Conservation (phyloP, 2,888 invertebrate species). For the Acanthococcus lagerstroemiae region DNA sequence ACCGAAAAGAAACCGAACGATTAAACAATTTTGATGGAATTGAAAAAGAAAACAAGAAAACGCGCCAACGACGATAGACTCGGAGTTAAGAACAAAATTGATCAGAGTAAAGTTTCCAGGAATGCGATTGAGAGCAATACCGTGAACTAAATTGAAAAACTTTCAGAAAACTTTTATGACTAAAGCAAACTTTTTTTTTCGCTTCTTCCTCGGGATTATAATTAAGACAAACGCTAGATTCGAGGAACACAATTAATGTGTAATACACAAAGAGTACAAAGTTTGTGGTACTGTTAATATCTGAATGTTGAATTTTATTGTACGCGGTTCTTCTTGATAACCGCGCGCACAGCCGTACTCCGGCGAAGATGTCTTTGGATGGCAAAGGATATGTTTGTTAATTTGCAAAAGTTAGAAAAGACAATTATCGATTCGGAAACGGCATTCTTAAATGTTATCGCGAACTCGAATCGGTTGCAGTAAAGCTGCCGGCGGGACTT, state of each 20-base stretch:
- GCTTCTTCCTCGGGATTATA: not conserved
- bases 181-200: conserved; percentile 20
- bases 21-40: conserved; percentile 28
- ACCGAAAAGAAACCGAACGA: conserved; percentile 14
- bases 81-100: conserved; percentile 20
- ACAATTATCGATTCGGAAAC: no score
- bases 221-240: conserved; percentile 18
- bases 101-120: conserved; percentile 21
- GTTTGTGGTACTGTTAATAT: no score
- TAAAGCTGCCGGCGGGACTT: no score
- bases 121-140: conserved; percentile 25
- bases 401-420: no score
- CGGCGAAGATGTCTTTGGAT: no score
- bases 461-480: no score
- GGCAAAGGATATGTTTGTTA: no score
- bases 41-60: conserved; percentile 24
- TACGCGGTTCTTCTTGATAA: no score
- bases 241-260: conserved; percentile 1
- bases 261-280: not conserved
- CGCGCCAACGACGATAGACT: conserved; percentile 14
- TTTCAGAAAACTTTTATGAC: conserved; percentile 26
- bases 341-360: no score
- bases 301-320: no score
- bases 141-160: conserved; percentile 28
- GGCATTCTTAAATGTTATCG: no score